Evolutionary conservation across 2,888 invertebrate genomes (phyloP).

Genomic region (Limnephilus rhombicus): DNA sequence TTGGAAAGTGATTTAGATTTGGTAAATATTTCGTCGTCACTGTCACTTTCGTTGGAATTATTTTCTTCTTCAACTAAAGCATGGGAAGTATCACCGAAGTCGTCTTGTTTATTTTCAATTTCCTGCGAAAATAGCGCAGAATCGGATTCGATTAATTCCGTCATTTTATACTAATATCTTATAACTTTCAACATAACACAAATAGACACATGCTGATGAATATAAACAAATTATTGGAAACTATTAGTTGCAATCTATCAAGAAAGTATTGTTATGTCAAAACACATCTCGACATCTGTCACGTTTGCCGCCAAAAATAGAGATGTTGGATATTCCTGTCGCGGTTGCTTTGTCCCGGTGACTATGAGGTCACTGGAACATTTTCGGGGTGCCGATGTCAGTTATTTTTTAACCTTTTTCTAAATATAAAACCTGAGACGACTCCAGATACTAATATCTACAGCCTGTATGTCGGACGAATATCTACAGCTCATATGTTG

Average conservation of each 20-base stretch:
- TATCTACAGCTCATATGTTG: too few relatives aligned
- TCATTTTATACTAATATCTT: conserved; percentile 22
- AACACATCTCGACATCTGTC: neutral
- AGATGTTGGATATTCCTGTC: neutral
- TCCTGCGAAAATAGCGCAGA: neutral
- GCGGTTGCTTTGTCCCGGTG: too few relatives aligned
- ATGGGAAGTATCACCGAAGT: neutral
- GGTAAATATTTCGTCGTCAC: conserved; percentile 49
- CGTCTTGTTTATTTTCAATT: neutral
- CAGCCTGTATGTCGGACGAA: too few relatives aligned
- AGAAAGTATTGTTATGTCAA: neutral
- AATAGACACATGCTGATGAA: neutral
- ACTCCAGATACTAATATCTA: too few relatives aligned
- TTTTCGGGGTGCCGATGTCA: too few relatives aligned
- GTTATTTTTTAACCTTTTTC: too few relatives aligned
- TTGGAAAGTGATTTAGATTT: conserved; percentile 22
- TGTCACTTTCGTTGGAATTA: conserved; percentile 19
- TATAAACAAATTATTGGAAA: neutral
- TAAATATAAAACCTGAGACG: too few relatives aligned
- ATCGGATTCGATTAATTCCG: neutral
- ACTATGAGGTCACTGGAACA: too few relatives aligned
- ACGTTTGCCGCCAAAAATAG: neutral
- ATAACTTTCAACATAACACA: neutral
- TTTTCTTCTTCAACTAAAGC: neutral
- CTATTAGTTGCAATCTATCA: neutral